Evolutionary conservation across 2,888 invertebrate species (phyloP).

Genomic region (Flexamia atlantica): DNA sequence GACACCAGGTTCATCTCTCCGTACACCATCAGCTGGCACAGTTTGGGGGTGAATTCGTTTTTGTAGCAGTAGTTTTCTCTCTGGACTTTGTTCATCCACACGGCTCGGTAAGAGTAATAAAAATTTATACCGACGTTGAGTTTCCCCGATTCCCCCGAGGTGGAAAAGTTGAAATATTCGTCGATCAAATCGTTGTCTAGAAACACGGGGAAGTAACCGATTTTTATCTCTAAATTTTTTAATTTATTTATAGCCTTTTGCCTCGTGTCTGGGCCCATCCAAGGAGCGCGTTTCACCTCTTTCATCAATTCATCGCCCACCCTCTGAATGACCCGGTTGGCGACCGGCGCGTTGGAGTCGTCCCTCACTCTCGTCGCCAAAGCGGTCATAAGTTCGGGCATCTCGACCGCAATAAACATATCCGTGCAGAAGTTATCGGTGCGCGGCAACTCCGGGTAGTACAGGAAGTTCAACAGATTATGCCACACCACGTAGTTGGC

Average conservation of each 20-base stretch:
- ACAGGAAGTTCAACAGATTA: neutral
- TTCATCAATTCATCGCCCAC: neutral
- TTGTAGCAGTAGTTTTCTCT: neutral
- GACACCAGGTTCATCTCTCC: neutral
- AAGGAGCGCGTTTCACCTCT: neutral
- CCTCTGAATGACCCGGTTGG: neutral
- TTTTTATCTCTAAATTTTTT: neutral
- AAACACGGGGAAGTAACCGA: neutral
- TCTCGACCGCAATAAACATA: neutral
- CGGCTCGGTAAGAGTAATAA: neutral
- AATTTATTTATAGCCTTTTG: neutral
- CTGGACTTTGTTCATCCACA: neutral
- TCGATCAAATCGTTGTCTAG: neutral
- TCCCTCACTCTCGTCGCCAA: neutral
- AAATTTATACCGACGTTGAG: neutral
- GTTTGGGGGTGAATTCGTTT: neutral
- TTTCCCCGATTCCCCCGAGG: neutral
- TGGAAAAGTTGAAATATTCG: neutral
- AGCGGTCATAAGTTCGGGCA: neutral
- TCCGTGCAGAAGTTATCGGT: neutral
- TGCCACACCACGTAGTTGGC: conserved; percentile 3
- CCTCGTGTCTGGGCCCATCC: neutral
- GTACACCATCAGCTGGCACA: neutral
- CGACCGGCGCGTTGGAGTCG: neutral
- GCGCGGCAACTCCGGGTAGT: neutral